Percentiles rank a stretch among this genome's conserved stretches.
These are phyloP conservation scores for Sebastes melanostomus DNA, from an alignment of 2,797 vertebrate species.

Conservation along the genomic window DNA sequence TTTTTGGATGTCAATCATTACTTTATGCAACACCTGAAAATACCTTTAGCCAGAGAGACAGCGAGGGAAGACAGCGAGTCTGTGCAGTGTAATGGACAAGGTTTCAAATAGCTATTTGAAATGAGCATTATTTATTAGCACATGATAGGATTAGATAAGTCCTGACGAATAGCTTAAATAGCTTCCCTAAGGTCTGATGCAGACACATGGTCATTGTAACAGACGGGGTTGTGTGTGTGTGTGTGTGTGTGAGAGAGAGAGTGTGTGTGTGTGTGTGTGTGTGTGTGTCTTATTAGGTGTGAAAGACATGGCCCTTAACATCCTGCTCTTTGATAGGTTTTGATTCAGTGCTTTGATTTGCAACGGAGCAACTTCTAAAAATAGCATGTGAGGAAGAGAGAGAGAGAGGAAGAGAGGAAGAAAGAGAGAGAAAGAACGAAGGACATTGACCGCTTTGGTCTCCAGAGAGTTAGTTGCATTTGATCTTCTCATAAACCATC, in stretches of 20 bases:
- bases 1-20: slow-evolving; percentile 49
- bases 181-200: slow-evolving; percentile 36
- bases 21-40: slow-evolving; percentile 22
- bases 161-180: slow-evolving; percentile 55
- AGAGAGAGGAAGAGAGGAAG: slow-evolving; percentile 30
- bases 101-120: slow-evolving; percentile 59
- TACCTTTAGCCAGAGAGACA: slow-evolving; percentile 5
- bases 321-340: slow-evolving; percentile 75
- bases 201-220: slow-evolving; percentile 43
- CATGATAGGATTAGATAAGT: slow-evolving; percentile 65
- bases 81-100: slow-evolving; percentile 32
- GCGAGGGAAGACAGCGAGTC: neutral
- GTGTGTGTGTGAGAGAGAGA: neutral
- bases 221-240: slow-evolving; percentile 14
- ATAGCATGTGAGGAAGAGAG: slow-evolving; percentile 70
- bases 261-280: slow-evolving; percentile 7
- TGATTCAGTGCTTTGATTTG: slow-evolving; percentile 78
- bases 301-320: slow-evolving; percentile 63
- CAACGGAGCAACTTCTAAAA: slow-evolving; percentile 77
- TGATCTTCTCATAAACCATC: slow-evolving; percentile 50
- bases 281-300: slow-evolving; percentile 53
- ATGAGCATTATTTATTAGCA: slow-evolving; percentile 55
- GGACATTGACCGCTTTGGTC: slow-evolving; percentile 55
- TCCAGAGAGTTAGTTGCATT: slow-evolving; percentile 58
- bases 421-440: slow-evolving; percentile 27